phyloP scores from a whole-genome alignment of 2,888 invertebrate genomes.

The Bruchidius siliquastri region DNA sequence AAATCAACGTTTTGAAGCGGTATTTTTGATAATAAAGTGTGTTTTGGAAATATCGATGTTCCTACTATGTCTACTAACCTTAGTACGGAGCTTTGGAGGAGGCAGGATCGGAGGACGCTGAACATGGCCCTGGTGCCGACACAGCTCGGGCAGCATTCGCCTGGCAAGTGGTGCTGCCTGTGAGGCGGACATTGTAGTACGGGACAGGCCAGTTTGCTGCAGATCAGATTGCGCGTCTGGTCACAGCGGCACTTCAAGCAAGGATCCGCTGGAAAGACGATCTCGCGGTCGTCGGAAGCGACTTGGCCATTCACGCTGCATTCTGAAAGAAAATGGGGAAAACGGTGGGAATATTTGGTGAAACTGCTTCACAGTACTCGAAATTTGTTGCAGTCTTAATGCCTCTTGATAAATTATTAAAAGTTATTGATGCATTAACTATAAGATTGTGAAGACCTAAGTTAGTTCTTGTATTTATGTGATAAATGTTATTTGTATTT shows the following conservation, averaged over 20 bases:
- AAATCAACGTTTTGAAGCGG: too few species aligned
- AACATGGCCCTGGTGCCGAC: conserved; percentile 51
- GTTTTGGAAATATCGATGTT: too few species aligned
- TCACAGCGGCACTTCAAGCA: conserved; percentile 81
- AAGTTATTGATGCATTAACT: too few species aligned
- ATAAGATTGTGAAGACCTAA: too few species aligned
- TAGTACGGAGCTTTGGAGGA: conserved; percentile 36
- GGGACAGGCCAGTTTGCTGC: conserved; percentile 82
- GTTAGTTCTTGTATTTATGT: too few species aligned
- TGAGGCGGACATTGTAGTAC: conserved; percentile 76
- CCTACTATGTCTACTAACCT: conserved; percentile 25
- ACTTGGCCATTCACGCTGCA: conserved; percentile 71
- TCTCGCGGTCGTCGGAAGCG: conserved; percentile 70
- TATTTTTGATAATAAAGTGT: too few species aligned
- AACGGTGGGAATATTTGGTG: too few species aligned
- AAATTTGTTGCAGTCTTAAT: too few species aligned
- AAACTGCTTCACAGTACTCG: too few species aligned
- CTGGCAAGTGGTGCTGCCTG: conserved; percentile 65
- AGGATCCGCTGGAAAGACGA: conserved; percentile 73
- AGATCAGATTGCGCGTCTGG: conserved; percentile 59
- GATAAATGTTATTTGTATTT: too few species aligned
- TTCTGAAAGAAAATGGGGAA: conserved; percentile 31
- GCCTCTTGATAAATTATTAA: too few species aligned
- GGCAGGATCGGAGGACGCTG: conserved; percentile 50
- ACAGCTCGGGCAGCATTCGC: conserved; percentile 70